Evolutionary conservation across 2,888 invertebrate genomes (phyloP).

Genomic region (Germaria angustata): DNA sequence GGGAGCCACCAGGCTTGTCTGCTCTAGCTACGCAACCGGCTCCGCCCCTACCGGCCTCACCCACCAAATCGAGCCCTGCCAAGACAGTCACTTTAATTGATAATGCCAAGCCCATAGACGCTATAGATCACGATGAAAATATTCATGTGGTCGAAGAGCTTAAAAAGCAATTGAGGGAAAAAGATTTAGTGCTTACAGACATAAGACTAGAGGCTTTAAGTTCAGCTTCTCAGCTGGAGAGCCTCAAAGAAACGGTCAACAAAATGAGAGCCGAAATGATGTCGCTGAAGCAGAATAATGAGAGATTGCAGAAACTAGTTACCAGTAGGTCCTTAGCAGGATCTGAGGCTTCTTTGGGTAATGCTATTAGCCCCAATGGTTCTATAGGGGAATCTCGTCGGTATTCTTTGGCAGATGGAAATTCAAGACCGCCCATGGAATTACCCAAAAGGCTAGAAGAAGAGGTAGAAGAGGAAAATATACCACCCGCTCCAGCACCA

Average conservation of each 20-base stretch:
- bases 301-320: conserved; percentile 93
- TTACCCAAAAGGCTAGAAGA: conserved; percentile 78
- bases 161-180: conserved; percentile 95
- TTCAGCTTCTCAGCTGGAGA: conserved; percentile 98
- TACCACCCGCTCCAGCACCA: conserved; percentile 78
- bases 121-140: conserved; percentile 77
- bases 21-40: conserved; percentile 76
- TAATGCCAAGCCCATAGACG: conserved; percentile 80
- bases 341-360: conserved; percentile 83
- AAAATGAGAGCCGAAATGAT: conserved; percentile 98
- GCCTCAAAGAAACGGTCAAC: conserved; percentile 96
- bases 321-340: conserved; percentile 84
- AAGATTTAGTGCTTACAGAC: conserved; percentile 97
- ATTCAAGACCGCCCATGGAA: conserved; percentile 79
- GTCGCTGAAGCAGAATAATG: conserved; percentile 97
- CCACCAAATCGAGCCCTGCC: conserved; percentile 79
- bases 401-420: conserved; percentile 83
- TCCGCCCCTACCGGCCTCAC: conserved; percentile 76
- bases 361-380: conserved; percentile 79
- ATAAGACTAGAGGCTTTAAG: conserved; percentile 97
- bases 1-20: conserved; percentile 73
- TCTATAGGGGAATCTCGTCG: conserved; percentile 82
- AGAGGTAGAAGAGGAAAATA: conserved; percentile 79
- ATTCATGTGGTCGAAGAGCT: conserved; percentile 87
- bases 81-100: conserved; percentile 80